These are phyloP conservation scores for Tineola bisselliella DNA, from an alignment of 2,888 invertebrate genomes.

Conservation along the genomic window DNA sequence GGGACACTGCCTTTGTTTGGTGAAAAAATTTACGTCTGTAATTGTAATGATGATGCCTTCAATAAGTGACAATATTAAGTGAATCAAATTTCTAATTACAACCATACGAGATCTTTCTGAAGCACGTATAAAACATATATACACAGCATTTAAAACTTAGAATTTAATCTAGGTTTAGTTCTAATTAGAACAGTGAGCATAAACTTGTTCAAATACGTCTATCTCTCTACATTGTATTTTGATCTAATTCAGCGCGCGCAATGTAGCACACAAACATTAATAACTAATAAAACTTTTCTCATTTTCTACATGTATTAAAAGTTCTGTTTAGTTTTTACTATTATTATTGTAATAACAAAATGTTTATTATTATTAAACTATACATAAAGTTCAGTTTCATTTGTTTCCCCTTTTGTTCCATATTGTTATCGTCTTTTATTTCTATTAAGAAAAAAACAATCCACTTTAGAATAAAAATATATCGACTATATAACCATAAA, in stretches of 20 bases:
- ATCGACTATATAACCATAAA: conserved; percentile 15
- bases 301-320: background rate
- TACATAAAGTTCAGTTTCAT: too few species aligned
- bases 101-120: too few species aligned
- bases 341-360: background rate
- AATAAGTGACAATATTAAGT: too few species aligned
- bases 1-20: too few species aligned
- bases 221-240: background rate
- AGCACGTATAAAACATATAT: too few species aligned
- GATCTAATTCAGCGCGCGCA: background rate
- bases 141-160: background rate
- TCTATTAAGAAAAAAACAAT: background rate
- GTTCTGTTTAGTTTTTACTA: background rate
- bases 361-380: too few species aligned
- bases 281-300: background rate
- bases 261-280: background rate
- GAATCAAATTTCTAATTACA: too few species aligned
- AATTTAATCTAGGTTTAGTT: background rate
- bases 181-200: background rate
- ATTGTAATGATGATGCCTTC: too few species aligned
- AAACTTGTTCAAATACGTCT: background rate
- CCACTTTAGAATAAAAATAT: background rate
- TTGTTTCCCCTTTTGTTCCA: too few species aligned
- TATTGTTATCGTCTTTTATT: background rate
- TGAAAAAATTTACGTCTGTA: too few species aligned